These are phyloP conservation scores for Crenuchus spilurus DNA, from an alignment of 2,797 vertebrate species.

Conservation along the genomic window DNA sequence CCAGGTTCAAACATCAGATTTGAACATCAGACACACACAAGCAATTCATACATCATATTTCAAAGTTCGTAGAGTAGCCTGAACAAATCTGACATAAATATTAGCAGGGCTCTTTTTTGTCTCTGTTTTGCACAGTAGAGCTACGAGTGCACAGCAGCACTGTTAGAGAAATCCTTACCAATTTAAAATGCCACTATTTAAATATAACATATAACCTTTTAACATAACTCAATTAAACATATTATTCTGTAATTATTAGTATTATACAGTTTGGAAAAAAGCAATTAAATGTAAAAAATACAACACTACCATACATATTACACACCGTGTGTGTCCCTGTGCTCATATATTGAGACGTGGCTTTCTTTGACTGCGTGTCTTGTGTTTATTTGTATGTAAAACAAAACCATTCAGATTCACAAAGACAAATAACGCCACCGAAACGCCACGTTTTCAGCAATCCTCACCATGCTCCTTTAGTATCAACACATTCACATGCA, in stretches of 20 bases:
- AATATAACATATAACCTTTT: not conserved
- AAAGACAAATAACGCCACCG: not conserved
- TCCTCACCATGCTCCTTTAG: conserved; percentile 12
- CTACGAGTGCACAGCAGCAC: not conserved
- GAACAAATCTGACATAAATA: not conserved
- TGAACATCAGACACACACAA: not conserved
- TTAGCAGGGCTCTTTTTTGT: not conserved
- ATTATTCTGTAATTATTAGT: no score
- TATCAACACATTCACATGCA: conserved; percentile 27
- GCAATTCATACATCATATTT: not conserved
- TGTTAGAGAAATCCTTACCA: not conserved
- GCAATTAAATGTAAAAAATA: not conserved
- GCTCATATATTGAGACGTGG: not conserved
- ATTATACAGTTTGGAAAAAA: no score
- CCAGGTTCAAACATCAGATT: not conserved
- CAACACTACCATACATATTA: no score
- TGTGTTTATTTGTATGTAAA: conserved; percentile 12
- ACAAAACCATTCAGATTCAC: conserved; percentile 11
- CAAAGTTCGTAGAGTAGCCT: not conserved
- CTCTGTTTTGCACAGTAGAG: not conserved
- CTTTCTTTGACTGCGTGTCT: not conserved
- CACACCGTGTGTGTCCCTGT: not conserved
- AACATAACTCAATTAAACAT: not conserved
- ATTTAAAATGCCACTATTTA: not conserved
- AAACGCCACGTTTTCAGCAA: not conserved